Conservation (phyloP, 2,113 vertebrate species). For the Peromyscus californicus region DNA sequence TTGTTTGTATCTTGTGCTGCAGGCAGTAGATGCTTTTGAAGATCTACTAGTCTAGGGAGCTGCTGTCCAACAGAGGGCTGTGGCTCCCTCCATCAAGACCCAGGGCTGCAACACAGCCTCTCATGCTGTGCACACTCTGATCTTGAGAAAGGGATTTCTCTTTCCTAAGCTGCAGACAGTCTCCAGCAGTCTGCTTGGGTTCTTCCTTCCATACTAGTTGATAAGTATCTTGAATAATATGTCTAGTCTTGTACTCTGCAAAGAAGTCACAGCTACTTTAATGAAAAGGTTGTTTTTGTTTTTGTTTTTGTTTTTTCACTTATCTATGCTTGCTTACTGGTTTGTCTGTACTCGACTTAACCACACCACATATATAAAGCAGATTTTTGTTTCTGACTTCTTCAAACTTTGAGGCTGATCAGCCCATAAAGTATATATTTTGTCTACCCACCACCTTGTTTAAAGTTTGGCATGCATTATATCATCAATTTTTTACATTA, state of each 20-base stretch:
- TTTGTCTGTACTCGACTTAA: not conserved
- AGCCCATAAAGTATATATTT: conserved; percentile 11
- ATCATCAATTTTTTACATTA: not conserved
- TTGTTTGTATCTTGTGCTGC: not conserved
- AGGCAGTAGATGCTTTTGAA: conserved; percentile 18
- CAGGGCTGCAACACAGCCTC: not conserved
- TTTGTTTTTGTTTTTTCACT: not conserved
- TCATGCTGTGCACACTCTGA: not conserved
- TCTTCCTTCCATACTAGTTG: not conserved
- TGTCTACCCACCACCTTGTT: not conserved
- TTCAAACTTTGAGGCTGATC: not conserved
- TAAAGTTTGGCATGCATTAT: not conserved
- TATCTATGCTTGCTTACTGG: not conserved
- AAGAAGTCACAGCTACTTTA: not conserved
- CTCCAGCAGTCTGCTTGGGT: not conserved
- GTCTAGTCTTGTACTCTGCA: not conserved
- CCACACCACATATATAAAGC: not conserved
- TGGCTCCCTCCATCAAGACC: not conserved
- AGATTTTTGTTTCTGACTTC: not conserved
- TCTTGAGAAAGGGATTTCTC: conserved; percentile 35
- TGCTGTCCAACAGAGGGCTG: not conserved
- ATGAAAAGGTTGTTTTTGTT: conserved; percentile 56
- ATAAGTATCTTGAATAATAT: not conserved
- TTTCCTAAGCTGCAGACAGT: not conserved
- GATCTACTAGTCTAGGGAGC: not conserved